phyloP scores from a whole-genome alignment of 53 echinoderm and acorn worm species.

The Antedon mediterranea region DNA sequence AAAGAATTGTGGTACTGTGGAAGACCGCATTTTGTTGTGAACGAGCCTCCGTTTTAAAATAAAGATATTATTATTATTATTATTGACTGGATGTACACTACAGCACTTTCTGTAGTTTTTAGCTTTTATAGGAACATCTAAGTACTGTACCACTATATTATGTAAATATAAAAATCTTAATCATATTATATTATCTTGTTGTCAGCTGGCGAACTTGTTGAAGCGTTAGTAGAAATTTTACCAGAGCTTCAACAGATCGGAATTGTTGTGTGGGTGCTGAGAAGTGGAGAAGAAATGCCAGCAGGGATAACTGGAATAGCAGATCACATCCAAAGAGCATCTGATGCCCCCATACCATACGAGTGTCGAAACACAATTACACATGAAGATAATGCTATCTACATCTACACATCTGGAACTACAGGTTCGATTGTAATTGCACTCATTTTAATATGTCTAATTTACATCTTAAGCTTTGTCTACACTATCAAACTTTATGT shows the following conservation, averaged over 20 bases:
- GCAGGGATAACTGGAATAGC: neutral
- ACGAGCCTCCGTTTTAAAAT: no score
- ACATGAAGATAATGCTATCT: conserved; percentile 32
- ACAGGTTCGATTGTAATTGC: conserved; percentile 46
- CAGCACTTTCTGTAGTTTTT: neutral
- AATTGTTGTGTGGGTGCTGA: conserved; percentile 21
- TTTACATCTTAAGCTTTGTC: no score
- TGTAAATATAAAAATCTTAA: neutral
- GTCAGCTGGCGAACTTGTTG: neutral
- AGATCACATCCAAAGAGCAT: neutral
- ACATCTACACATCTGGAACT: conserved; percentile 87
- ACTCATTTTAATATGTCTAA: no score
- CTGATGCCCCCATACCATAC: conserved; percentile 18
- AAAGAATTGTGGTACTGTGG: no score
- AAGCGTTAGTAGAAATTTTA: conserved; percentile 12
- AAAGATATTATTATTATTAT: no score
- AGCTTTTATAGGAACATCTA: neutral
- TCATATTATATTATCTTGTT: neutral
- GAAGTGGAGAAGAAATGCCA: neutral
- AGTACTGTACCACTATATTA: no score
- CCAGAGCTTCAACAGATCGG: conserved; percentile 23
- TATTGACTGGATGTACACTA: neutral
- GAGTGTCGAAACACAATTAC: conserved; percentile 5
- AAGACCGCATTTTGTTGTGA: no score
- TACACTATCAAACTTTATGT: no score